Evolutionary conservation across 1,140 invertebrate genomes (phyloP), one percentile per base, ranked within the genome.

Genomic region (Zophobas morio): DNA sequence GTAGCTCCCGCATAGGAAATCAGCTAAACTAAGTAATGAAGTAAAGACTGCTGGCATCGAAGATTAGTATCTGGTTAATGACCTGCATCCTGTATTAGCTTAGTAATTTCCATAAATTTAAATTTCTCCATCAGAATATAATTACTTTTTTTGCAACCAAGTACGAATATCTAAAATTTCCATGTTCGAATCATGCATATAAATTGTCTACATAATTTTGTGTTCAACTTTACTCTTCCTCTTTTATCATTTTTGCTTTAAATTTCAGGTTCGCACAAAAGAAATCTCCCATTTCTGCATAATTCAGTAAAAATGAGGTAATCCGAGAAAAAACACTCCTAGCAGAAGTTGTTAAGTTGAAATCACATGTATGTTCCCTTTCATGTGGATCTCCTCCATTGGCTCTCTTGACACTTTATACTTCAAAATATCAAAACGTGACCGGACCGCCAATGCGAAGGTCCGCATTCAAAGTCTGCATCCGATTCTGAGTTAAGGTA

Each of bases 361-460:
- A 51, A 51, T 51, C 49, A 51, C 49, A 51, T 51, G 42, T 46
- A 46, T 46, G 42, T 46, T 46, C 3, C 42, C 6, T 51, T 51
- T 4, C 49, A 6, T 51, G 2, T 20, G 49, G n/a, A 20, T 20
- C 49, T 51, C 49, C 49, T 20, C 49, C n/a, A 20, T 4, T 51
- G 49, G 49, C 49, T 51, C n/a, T 51, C 49, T 51, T 51, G 49
- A 51, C 49, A 51, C 49, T 51, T 51, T 51, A 51, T 51, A 4
- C 49, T 51, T 51, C 49, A 51, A 51, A 51, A 51, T 51, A 51
- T 51, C 49, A 51, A 20, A 51, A 51, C 49, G 49, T 51, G 49
- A 51, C 49, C 6, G 20, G 4, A 51, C 49, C 2, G n/a, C 4
- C n/a, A 51, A 51, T 20, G n/a, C 6, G n/a, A 51, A 20, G 49